Conservation (phyloP, 2,113 vertebrate genomes). For the Kryptolebias marmoratus region DNA sequence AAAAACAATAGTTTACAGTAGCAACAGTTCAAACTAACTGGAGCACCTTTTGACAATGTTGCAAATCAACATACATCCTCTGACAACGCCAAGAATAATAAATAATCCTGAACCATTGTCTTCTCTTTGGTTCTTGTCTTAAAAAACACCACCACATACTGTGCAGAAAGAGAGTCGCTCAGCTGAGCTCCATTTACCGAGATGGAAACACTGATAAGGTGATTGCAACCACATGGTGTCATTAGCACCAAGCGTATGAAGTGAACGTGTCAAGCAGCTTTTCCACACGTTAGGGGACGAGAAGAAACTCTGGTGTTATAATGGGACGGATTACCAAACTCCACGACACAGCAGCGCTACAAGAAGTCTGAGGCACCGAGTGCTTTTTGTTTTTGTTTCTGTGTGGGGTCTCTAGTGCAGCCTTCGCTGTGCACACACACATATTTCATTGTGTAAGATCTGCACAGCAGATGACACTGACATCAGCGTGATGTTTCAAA, state of each 20-base stretch:
- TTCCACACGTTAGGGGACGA: conserved; percentile 32
- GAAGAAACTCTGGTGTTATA: conserved; percentile 67
- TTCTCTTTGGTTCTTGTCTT: conserved; percentile 32
- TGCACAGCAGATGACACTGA: conserved; percentile 74
- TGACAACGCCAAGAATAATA: conserved; percentile 8
- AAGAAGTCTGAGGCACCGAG: conserved; percentile 53
- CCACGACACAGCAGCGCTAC: conserved; percentile 48
- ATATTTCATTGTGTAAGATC: conserved; percentile 57
- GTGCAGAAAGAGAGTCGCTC: conserved; percentile 21
- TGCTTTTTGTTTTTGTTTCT: conserved; percentile 41
- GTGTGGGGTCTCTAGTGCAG: conserved; percentile 67
- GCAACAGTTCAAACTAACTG: not conserved
- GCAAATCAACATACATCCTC: not conserved
- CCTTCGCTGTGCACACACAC: conserved; percentile 40
- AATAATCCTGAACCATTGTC: conserved; percentile 19
- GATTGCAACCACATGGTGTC: conserved; percentile 75
- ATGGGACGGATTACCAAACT: conserved; percentile 71
- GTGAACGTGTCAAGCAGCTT: conserved; percentile 71
- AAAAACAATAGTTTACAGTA: no score
- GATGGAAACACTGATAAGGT: conserved; percentile 70
- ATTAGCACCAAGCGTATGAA: conserved; percentile 72
- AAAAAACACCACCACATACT: conserved; percentile 18
- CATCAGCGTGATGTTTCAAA: conserved; percentile 25
- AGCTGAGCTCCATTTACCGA: conserved; percentile 58
- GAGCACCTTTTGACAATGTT: not conserved